Conservation (phyloP, 2,797 vertebrate genomes). For the Enteromius fasciolatus region DNA sequence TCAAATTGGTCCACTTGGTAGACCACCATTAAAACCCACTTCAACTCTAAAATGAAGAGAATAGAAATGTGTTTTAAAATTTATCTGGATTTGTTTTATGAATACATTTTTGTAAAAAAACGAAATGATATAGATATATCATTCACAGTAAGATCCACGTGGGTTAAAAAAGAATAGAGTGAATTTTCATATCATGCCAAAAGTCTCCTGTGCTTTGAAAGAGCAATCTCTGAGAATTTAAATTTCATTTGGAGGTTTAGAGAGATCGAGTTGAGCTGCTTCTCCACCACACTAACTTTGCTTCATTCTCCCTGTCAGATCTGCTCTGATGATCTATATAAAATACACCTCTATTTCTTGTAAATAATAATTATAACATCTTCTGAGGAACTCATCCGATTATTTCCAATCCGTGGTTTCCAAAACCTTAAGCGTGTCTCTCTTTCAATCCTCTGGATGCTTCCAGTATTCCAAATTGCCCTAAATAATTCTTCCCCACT, state of each 20-base stretch:
- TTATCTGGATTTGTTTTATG: neutral
- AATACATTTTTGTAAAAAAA: neutral
- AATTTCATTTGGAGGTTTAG: neutral
- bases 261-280: neutral
- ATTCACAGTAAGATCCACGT: neutral
- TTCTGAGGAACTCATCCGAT: neutral
- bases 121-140: neutral
- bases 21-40: neutral
- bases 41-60: neutral
- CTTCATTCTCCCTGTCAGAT: slow-evolving; percentile 7
- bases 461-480: slow-evolving; percentile 22
- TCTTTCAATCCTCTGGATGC: neutral
- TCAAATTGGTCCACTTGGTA: neutral
- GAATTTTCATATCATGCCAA: neutral
- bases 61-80: neutral
- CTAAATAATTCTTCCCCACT: slow-evolving; percentile 49
- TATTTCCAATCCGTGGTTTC: slow-evolving; percentile 14
- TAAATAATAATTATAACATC: slow-evolving; percentile 25
- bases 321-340: slow-evolving; percentile 1
- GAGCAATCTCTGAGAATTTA: neutral
- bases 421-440: slow-evolving; percentile 8
- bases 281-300: neutral
- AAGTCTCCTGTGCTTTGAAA: neutral
- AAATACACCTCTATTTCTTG: neutral
- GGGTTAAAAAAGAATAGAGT: neutral